Evolutionary conservation across 2,888 invertebrate genomes (phyloP).

Genomic region (Nineta flava): DNA sequence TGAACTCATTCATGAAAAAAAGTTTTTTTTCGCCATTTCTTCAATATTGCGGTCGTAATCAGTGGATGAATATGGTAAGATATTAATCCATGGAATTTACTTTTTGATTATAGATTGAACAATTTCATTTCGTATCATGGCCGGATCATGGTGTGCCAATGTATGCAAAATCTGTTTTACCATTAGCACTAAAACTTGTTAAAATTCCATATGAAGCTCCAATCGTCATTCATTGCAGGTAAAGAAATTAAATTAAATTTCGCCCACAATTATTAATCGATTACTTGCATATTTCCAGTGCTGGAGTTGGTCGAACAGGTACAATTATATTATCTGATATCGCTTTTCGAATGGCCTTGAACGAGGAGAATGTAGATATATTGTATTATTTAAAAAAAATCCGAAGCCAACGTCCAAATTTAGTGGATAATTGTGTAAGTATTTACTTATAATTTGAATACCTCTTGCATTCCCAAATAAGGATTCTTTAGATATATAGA

Average conservation of each 20-base stretch:
- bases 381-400: conserved; percentile 20
- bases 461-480: no score
- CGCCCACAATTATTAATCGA: background rate
- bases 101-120: conserved; percentile 19
- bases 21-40: no score
- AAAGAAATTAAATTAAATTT: background rate
- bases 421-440: conserved; percentile 23
- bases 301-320: conserved; percentile 44
- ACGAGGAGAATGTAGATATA: conserved; percentile 24
- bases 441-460: background rate
- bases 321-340: conserved; percentile 42
- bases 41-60: no score
- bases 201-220: conserved; percentile 26
- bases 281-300: conserved; percentile 22
- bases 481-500: no score
- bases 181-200: conserved; percentile 24
- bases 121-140: conserved; percentile 34
- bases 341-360: conserved; percentile 30
- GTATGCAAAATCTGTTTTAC: conserved; percentile 23
- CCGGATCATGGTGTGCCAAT: conserved; percentile 34
- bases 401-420: conserved; percentile 23
- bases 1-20: no score
- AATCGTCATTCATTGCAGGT: conserved; percentile 34
- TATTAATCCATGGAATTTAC: no score
- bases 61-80: no score